A percentile compares a stretch with the other conserved stretches of the same genome.
phyloP scores from a whole-genome alignment of 2,113 vertebrate genomes.

The Stigmatopora argus region DNA sequence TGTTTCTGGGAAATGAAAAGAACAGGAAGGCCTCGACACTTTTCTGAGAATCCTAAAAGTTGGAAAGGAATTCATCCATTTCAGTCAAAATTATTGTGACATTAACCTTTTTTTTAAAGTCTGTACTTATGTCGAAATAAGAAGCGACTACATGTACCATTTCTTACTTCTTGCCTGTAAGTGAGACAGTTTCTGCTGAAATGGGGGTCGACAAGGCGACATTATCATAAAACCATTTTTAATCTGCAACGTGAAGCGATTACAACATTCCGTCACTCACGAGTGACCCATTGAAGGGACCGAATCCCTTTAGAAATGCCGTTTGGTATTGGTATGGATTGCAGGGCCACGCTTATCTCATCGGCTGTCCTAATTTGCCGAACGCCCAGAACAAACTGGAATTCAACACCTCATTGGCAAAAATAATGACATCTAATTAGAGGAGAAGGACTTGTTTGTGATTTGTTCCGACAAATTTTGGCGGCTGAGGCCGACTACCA shows the following conservation, averaged over 20 bases:
- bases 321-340: background rate
- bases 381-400: background rate
- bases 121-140: too few relatives aligned
- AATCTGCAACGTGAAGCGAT: too few relatives aligned
- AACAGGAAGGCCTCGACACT: background rate
- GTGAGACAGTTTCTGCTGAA: too few relatives aligned
- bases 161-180: too few relatives aligned
- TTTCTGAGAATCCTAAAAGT: background rate
- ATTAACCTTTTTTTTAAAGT: background rate
- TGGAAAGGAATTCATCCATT: conserved; percentile 3
- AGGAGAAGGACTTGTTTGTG: background rate
- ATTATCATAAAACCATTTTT: too few relatives aligned
- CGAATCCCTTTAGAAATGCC: background rate
- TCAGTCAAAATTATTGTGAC: conserved; percentile 1
- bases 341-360: background rate
- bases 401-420: background rate
- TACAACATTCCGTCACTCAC: background rate
- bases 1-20: too few relatives aligned
- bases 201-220: too few relatives aligned
- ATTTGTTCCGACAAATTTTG: background rate
- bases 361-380: background rate
- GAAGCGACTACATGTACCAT: too few relatives aligned
- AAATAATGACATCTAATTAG: background rate
- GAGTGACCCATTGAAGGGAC: background rate
- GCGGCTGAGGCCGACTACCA: background rate